Base-by-base conservation (phyloP, 2,888 invertebrate genomes). In the Dasysyrphus tricinctus region DNA sequence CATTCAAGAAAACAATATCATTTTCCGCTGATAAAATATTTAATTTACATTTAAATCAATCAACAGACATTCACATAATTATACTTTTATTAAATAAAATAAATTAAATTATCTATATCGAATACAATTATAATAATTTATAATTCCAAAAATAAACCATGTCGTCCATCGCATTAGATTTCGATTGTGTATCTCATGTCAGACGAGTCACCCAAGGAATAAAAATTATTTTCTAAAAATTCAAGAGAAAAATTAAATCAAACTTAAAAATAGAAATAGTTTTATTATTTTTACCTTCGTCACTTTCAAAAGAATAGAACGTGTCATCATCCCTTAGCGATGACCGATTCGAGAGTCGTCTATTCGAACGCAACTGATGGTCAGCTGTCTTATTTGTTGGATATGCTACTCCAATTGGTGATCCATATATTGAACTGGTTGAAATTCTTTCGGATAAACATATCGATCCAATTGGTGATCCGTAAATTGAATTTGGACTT, bases 281-380 rank as follows among this genome's bases (percentile, higher is more conserved):
- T 14, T 29, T 12, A 1, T 12, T 14, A 90, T 72, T n/a, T n/a
- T n/a, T 57, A 91, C 92, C 92, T 90, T 92, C 92, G 88, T 92
- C 92, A 89, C 91, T 92, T 88, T 92, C 92, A 89, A 92, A 92
- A 73, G 92, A 92, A 85, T 90, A 91, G 67, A 91, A 92, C 39
- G 90, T 90, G 37, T 92, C 92, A 88, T 91, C 91, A 65, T 92
- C 92, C 80, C 90, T 90, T 57, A 90, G 89, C 90, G 91, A 89
- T 57, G 91, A 91, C 39, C 90, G 89, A 79, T 85, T 90, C 16
- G 90, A 90, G 61, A 90, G 89, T 47, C 88, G 85, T 84, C 83
- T 59, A 3, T 16, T 49, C 9, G 72, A 19, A 42, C 56, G 72
- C 73, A 75, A 7, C 12, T 81, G 42, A 42, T 42, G 83, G 19